A percentile compares a stretch with the other conserved stretches of the same genome.
Conservation (phyloP, 2,113 vertebrate genomes). For the Noturus placidus region DNA sequence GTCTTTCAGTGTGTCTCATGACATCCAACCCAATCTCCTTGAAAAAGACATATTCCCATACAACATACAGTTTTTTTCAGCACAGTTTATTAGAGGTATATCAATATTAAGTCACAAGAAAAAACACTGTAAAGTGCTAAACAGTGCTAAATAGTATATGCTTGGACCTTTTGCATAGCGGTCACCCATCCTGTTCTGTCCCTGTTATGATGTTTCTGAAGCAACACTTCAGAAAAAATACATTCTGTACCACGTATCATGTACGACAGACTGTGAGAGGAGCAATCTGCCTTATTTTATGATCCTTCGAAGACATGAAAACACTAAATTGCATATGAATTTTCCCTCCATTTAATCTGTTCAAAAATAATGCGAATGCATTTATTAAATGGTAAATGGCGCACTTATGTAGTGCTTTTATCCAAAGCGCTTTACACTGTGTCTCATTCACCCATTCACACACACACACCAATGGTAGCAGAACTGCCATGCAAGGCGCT, state of each 20-base stretch:
- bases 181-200: not conserved
- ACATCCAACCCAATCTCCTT: not conserved
- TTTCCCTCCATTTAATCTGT: not conserved
- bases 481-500: too few relatives aligned
- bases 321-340: not conserved
- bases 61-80: not conserved
- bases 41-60: not conserved
- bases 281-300: not conserved
- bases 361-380: not conserved
- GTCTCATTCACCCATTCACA: too few relatives aligned
- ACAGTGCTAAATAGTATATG: not conserved
- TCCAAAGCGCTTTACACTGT: too few relatives aligned
- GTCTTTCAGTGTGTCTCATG: not conserved
- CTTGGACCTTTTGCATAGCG: not conserved
- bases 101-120: not conserved
- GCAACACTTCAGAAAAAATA: not conserved
- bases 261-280: not conserved
- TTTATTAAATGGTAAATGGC: too few relatives aligned
- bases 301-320: not conserved
- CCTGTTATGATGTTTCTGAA: not conserved
- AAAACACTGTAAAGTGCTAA: not conserved
- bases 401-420: too few relatives aligned
- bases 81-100: not conserved
- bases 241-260: not conserved
- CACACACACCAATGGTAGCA: too few relatives aligned